These are phyloP conservation scores for Chromoteleia sp. DNA, from an alignment of 2,888 invertebrate genomes.

Conservation along the genomic window DNA sequence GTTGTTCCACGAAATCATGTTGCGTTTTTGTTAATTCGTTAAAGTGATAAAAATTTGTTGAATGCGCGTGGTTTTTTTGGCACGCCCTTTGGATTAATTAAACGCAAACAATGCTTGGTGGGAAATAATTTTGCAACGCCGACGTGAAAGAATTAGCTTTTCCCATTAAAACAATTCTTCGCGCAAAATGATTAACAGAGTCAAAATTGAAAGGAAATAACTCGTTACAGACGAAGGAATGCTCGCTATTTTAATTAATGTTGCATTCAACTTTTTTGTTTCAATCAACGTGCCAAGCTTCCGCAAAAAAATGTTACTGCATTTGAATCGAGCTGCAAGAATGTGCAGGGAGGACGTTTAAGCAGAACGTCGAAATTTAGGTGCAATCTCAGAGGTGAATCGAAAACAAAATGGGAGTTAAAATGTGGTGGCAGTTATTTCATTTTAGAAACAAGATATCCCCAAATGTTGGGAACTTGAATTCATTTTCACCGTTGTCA, in stretches of 20 bases:
- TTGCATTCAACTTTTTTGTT: conserved; percentile 8
- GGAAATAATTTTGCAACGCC: neutral
- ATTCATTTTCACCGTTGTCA: too few relatives aligned
- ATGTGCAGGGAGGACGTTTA: too few relatives aligned
- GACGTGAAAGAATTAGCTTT: conserved; percentile 6
- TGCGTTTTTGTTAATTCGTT: too few relatives aligned
- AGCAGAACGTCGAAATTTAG: neutral
- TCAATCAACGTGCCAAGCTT: neutral
- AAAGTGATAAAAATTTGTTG: too few relatives aligned
- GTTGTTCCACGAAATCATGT: too few relatives aligned
- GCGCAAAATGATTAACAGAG: conserved; percentile 1
- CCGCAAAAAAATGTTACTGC: neutral
- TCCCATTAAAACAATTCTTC: neutral
- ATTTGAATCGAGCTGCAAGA: too few relatives aligned
- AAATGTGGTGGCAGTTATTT: too few relatives aligned
- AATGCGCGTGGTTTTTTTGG: neutral
- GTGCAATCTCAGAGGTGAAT: neutral
- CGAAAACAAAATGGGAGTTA: too few relatives aligned
- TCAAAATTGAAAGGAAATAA: conserved; percentile 26
- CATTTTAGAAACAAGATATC: too few relatives aligned
- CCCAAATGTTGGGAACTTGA: too few relatives aligned
- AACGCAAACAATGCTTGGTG: conserved; percentile 4
- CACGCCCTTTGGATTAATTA: neutral
- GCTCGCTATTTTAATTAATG: conserved; percentile 25
- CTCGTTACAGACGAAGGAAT: conserved; percentile 6